Evolutionary conservation across 2,113 vertebrate species (phyloP).

Genomic region (Pimephales promelas): DNA sequence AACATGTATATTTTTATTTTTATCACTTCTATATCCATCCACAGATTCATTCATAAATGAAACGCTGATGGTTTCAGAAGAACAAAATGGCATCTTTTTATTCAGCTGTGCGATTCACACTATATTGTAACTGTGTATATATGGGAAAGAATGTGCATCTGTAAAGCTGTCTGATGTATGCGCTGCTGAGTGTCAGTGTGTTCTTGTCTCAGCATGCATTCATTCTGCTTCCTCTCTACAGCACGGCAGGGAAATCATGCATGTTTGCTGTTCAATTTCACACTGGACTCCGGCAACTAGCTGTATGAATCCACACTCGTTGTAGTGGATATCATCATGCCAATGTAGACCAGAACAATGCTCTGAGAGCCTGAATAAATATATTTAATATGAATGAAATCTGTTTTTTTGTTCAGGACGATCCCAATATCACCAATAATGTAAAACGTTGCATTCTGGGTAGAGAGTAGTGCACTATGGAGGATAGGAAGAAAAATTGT

Average conservation of each 20-base stretch:
- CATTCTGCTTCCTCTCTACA: background rate
- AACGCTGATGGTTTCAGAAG: background rate
- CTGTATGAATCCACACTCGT: slow-evolving; percentile 1
- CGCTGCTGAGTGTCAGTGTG: background rate
- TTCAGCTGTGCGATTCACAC: slow-evolving; percentile 4
- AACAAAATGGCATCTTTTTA: background rate
- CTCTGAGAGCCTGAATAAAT: slow-evolving; percentile 26
- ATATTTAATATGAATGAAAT: background rate
- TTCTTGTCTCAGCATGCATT: background rate
- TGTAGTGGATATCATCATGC: background rate
- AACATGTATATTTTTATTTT: background rate
- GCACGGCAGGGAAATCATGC: background rate
- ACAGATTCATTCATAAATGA: background rate
- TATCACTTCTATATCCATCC: background rate
- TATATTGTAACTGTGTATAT: background rate
- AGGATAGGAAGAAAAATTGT: background rate
- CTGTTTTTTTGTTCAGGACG: background rate
- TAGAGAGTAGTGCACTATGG: background rate
- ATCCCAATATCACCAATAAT: no score
- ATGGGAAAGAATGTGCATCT: slow-evolving; percentile 3
- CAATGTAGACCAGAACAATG: background rate
- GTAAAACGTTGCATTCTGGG: background rate
- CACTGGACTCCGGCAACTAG: background rate
- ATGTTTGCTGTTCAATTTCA: background rate
- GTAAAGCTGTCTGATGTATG: background rate